Conservation (phyloP, 2,888 invertebrate species). For the Caenorhabditis sulstoni region DNA sequence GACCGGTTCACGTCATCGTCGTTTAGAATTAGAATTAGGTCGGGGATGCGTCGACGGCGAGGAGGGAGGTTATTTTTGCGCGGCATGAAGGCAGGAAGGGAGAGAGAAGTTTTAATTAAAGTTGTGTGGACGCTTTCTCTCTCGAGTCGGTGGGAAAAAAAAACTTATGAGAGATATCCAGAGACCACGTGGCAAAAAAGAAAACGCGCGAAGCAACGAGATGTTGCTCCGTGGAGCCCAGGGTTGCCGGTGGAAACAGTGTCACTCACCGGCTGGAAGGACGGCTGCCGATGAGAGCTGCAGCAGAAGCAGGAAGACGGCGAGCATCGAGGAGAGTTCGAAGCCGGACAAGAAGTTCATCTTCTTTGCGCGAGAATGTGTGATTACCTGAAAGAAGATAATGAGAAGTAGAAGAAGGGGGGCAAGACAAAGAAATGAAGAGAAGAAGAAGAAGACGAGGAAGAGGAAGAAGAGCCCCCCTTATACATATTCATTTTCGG, state of each 20-base stretch:
- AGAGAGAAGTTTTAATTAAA: conserved; percentile 50
- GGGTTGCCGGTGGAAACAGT: no score
- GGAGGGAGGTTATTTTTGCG: conserved; percentile 35
- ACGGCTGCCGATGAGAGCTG: conserved; percentile 55
- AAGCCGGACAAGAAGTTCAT: conserved; percentile 49
- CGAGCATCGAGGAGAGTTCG: conserved; percentile 52
- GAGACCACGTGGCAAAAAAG: no score
- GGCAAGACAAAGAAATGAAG: not conserved
- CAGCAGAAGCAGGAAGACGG: conserved; percentile 47
- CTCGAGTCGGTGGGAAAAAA: no score
- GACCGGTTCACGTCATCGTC: conserved; percentile 31
- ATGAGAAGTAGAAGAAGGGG: not conserved
- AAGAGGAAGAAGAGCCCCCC: not conserved
- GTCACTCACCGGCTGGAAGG: conserved; percentile 57
- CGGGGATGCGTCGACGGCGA: not conserved
- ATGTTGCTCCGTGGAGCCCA: no score
- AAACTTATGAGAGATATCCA: no score
- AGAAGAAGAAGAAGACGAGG: not conserved
- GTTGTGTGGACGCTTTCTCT: conserved; percentile 32
- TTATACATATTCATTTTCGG: conserved; percentile 22
- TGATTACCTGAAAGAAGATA: conserved; percentile 31
- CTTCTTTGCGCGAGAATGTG: conserved; percentile 15
- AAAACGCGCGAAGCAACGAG: no score
- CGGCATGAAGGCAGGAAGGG: not conserved
- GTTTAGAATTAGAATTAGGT: conserved; percentile 16